Conservation (phyloP, 2,797 vertebrate genomes). For the Crocodylus rhombifer region DNA sequence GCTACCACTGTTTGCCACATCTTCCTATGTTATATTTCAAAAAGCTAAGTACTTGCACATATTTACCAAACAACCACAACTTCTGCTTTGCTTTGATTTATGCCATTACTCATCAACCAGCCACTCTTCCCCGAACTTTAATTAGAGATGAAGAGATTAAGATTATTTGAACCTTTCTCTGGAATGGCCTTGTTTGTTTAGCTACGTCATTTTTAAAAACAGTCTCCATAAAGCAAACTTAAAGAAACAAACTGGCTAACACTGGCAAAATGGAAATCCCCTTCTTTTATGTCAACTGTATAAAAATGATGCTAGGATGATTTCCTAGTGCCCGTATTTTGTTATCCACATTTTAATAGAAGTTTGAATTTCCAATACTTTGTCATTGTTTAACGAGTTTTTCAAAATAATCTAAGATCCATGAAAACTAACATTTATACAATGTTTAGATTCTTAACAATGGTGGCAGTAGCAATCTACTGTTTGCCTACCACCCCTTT, state of each 20-base stretch:
- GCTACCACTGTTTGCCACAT: too few relatives aligned
- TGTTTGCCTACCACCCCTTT: neutral
- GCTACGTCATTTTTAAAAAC: neutral
- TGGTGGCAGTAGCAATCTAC: neutral
- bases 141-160: too few relatives aligned
- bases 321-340: neutral
- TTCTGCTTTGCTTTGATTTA: too few relatives aligned
- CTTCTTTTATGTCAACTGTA: neutral
- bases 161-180: too few relatives aligned
- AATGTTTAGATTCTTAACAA: neutral
- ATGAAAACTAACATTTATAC: neutral
- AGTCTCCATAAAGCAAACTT: neutral
- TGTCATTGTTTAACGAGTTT: neutral
- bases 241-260: neutral
- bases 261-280: neutral
- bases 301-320: neutral
- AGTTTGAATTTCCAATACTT: neutral
- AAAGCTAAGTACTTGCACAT: too few relatives aligned
- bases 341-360: neutral
- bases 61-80: too few relatives aligned
- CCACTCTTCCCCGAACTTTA: too few relatives aligned
- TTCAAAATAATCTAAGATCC: neutral
- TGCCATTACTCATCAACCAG: too few relatives aligned
- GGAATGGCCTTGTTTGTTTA: neutral
- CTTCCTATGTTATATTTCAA: too few relatives aligned